Conservation (phyloP, 2,888 invertebrate species). For the Hemaris fuciformis region DNA sequence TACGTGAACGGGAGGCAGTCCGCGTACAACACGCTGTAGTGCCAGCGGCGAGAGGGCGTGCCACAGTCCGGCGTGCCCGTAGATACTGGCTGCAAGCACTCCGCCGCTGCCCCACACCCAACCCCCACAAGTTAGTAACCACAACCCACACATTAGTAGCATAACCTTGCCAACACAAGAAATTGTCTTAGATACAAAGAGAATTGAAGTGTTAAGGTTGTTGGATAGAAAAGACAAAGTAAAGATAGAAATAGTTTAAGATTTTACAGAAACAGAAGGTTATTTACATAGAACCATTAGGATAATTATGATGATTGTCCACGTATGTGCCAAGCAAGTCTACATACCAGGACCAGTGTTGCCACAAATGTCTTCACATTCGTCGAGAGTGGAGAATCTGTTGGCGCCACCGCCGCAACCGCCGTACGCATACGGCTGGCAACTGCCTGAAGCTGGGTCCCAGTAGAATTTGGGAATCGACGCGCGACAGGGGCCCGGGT, state of each 20-base stretch:
- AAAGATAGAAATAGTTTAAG: neutral
- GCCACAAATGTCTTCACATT: conserved; percentile 87
- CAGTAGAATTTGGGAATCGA: conserved; percentile 86
- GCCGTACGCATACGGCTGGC: conserved; percentile 87
- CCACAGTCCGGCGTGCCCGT: conserved; percentile 41
- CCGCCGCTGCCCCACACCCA: conserved; percentile 50
- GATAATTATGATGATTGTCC: neutral
- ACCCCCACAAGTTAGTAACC: conserved; percentile 33
- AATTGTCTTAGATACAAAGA: no score
- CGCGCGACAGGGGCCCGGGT: conserved; percentile 87
- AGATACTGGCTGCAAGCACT: conserved; percentile 55
- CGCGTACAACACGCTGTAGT: conserved; percentile 85
- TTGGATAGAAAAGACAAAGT: neutral
- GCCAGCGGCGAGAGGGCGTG: conserved; percentile 83
- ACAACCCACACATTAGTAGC: neutral
- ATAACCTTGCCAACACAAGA: neutral
- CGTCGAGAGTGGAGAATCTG: conserved; percentile 87
- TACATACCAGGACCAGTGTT: conserved; percentile 51
- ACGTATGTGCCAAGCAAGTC: neutral
- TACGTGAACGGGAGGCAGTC: conserved; percentile 91
- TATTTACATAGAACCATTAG: neutral
- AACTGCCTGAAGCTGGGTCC: conserved; percentile 81
- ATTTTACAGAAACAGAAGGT: neutral
- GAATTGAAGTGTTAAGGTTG: neutral
- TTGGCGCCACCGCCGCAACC: conserved; percentile 94